These are phyloP conservation scores for Scrobipalpa atriplicella DNA, from an alignment of 2,888 invertebrate species.

Conservation along the genomic window DNA sequence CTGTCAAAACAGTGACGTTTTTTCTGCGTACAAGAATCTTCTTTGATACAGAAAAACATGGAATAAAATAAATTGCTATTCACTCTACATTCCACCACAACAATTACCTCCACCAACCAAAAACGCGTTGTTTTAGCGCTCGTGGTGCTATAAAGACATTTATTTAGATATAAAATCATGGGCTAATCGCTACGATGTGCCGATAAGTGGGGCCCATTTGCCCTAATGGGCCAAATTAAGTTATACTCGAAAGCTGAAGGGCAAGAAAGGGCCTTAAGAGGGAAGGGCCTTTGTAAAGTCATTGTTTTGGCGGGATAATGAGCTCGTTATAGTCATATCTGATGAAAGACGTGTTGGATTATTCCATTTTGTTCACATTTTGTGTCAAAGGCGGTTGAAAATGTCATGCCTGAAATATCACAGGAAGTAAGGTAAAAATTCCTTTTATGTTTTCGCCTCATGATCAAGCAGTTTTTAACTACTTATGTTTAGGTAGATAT, in stretches of 20 bases:
- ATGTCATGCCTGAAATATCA: too few relatives aligned
- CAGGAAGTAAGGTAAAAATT: too few relatives aligned
- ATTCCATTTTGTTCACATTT: too few relatives aligned
- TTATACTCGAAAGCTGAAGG: conserved; percentile 51
- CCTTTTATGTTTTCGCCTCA: too few relatives aligned
- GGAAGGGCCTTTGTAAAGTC: conserved; percentile 18
- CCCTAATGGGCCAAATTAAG: conserved; percentile 72
- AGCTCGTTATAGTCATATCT: conserved; percentile 10
- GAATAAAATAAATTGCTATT: neutral
- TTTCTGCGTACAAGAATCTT: neutral
- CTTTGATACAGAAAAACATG: neutral
- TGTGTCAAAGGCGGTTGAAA: too few relatives aligned
- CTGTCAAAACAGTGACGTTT: too few relatives aligned
- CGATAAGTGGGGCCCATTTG: conserved; percentile 71
- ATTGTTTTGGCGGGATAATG: conserved; percentile 19
- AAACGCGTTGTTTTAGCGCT: neutral
- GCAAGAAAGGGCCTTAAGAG: neutral
- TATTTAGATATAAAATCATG: conserved; percentile 53
- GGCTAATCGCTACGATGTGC: conserved; percentile 56
- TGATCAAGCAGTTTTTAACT: too few relatives aligned
- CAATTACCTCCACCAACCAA: neutral
- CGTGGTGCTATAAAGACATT: conserved; percentile 25
- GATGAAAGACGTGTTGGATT: conserved; percentile 1
- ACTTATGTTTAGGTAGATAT: too few relatives aligned
- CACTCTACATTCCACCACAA: neutral